Evolutionary conservation across 2,888 invertebrate genomes (phyloP), one percentile per base, ranked within the genome.

Genomic region (Anarsia innoxiella): DNA sequence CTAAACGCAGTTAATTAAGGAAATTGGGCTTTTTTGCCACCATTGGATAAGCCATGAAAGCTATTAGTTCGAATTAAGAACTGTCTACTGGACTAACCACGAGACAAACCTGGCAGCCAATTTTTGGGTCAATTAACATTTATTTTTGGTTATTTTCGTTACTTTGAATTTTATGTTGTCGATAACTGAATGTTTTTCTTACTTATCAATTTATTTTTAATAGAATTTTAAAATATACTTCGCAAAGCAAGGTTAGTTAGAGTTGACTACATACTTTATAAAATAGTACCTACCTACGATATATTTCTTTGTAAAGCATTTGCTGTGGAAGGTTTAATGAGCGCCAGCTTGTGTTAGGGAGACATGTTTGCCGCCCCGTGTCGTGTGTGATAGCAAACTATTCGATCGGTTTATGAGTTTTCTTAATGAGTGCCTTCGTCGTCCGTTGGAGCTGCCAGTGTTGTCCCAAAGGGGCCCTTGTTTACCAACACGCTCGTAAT

Each of bases 61-160:
- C 83, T 83, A 84, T 83, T 84, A 84, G 78, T 82, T 77, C 74
- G 77, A 80, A 84, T 84, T 83, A 84, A 74, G 74, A 78, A 67
- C 72, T 73, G 74, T 67, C 70, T 66, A 61, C 56, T 30, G 34
- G 50, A 49, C 56, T 55, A 55, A 58, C 59, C n/a, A n/a, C n/a
- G n/a, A 58, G 56, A 50, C 54, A 60, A 59, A 60, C 55, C 43
- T 51, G 57, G 60, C 54, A 58, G 60, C 66, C 67, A 61, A 47
- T n/a, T 51, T 54, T 52, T 41, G 42, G 57, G 53, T 56, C 59
- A 46, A 45, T 53, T 46, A 32, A 5, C 6, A 19, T 19, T 19
- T 3, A 19, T 6, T 6, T 19, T 19, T 19, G 6, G 19, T 6
- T 5, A 3, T 19, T 19, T 5, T 19, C 3, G 19, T 19, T 19